Conservation (phyloP, 2,888 invertebrate genomes). For the Tanypteryx hageni region DNA sequence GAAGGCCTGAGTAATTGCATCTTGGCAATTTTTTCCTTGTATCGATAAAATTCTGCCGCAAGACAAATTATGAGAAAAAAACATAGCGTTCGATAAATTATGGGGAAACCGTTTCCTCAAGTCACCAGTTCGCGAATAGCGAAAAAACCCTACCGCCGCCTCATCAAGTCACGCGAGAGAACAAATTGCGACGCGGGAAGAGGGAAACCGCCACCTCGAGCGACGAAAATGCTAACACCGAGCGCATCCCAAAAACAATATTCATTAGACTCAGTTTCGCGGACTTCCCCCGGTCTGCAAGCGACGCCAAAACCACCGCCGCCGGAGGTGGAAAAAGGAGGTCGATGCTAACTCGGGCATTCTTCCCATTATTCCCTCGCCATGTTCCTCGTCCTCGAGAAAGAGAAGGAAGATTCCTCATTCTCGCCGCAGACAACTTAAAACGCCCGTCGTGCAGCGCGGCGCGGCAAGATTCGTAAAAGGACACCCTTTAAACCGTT, state of each 20-base stretch:
- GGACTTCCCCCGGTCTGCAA: not conserved
- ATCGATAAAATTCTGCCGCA: not conserved
- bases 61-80: too few species aligned
- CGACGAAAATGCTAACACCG: not conserved
- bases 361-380: not conserved
- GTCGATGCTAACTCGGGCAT: not conserved
- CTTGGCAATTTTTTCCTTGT: not conserved
- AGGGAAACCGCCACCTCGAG: not conserved
- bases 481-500: not conserved
- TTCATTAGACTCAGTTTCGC: not conserved
- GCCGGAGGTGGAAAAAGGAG: not conserved
- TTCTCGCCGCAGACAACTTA: conserved; percentile 3
- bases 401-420: not conserved
- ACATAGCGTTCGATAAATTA: too few species aligned
- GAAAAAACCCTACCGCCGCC: too few species aligned
- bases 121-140: too few species aligned
- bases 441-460: not conserved
- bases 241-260: not conserved
- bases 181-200: too few species aligned
- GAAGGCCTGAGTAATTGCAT: not conserved
- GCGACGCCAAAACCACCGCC: not conserved
- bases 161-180: too few species aligned
- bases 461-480: not conserved
- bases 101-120: too few species aligned
- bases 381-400: not conserved